Base-by-base conservation (phyloP, 2,797 vertebrate species). In the Etheostoma perlongum region DNA sequence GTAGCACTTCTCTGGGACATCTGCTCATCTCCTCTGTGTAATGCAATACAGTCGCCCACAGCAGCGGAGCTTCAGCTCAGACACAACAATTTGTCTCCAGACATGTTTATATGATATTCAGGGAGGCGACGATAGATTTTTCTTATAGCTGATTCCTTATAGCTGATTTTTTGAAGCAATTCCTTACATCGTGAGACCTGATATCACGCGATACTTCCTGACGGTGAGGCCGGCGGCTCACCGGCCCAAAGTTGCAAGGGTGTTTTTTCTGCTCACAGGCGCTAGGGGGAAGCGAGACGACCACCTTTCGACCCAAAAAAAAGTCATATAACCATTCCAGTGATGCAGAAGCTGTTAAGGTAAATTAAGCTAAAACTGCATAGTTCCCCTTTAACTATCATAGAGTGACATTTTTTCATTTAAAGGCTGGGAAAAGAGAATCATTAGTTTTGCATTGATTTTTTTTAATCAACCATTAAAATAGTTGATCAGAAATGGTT, bases 1-100 rank as follows among this genome's bases (percentile, higher is more conserved):
- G 85, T 71, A 86, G 83, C 69, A 74, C 85, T 85, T 91, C 85
- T 82, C 82, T 77, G 74, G 82, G 88, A 92, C 92, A 92, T 91
- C 90, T 92, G 92, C 77, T 83, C 66, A 42, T 77, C 78, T 90
- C 86, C 91, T 91, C 89, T 88, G 88, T 84, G 82, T 88, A 92
- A 93, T 84, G 76, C 76, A 79, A 85, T 72, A 85, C 84, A 70
- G 60, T 52, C 15, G 8, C 79, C 68, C 23, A 33, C 79, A 74
- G 59, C 61, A 42, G 49, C 75, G 23, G 36, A 61, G 71, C 15
- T 72, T 19, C 49, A 53, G 70, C 71, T 51, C 70, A 65, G 62
- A 72, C 72, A 60, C 83, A 82, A 76, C 85, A 82, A 57, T 81
- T 71, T 84, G 76, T 86, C 78, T 79, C 53, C 85, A 82, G 62